Percentiles rank a stretch among this genome's conserved stretches.
Conservation (phyloP, 37 sponge, comb jelly and placozoan genomes). For the Bolinopsis microptera region DNA sequence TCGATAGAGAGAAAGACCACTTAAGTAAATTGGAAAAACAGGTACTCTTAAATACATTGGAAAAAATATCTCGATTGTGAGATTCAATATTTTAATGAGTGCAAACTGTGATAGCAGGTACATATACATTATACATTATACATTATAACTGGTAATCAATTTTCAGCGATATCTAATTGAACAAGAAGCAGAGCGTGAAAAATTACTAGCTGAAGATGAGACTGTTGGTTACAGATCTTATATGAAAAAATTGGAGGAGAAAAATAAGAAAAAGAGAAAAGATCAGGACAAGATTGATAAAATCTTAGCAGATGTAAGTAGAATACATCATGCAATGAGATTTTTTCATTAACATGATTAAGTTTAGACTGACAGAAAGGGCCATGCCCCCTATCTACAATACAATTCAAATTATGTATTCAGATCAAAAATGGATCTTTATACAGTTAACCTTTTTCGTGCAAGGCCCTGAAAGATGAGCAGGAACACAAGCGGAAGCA, state of each 20-base stretch:
- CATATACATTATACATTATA: no score
- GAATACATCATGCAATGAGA: background rate
- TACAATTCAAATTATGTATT: no score
- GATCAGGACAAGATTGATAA: background rate
- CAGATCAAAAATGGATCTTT: no score
- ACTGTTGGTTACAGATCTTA: slow-evolving; percentile 30
- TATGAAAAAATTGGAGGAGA: background rate
- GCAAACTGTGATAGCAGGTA: no score
- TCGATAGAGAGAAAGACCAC: background rate
- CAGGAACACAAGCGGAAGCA: background rate
- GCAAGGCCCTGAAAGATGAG: background rate
- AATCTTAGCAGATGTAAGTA: background rate
- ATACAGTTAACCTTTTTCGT: no score
- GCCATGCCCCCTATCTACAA: no score
- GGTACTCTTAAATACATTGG: no score
- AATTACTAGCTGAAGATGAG: background rate
- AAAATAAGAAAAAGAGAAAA: background rate
- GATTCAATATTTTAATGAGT: no score
- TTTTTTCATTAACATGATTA: no score
- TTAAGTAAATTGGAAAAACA: background rate
- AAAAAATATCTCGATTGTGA: no score
- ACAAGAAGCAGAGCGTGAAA: slow-evolving; percentile 14
- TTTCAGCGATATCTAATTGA: background rate
- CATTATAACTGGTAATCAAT: no score
- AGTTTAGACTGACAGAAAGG: no score